Base-by-base conservation (phyloP, 2,888 invertebrate species). In the Iphiclides podalirius region DNA sequence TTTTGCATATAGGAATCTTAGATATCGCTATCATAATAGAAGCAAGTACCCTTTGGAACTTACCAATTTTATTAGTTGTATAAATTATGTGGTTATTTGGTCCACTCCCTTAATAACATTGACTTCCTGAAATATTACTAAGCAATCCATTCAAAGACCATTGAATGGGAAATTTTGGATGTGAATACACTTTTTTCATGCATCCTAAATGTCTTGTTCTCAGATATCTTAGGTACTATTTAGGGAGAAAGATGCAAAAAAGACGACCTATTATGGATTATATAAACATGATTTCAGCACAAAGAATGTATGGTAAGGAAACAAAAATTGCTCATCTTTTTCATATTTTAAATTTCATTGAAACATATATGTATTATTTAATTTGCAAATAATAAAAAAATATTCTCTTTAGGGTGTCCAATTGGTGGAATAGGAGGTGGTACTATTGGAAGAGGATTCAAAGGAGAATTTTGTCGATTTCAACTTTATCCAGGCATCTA, bases 381-480 rank as follows among this genome's bases (percentile, higher is more conserved):
- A 4, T n/a, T 12, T 43, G 26, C 42, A 9, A 4, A 20, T 20
- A 20, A 38, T 17, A 16, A 12, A 42, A 17, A 8, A 23, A 12
- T 31, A 26, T 48, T 38, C 65, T n/a, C 72, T 40, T 26, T 34
- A 96, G 96, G 96, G 51, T 89, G 89, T 64, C 89, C 89, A 8
- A 80, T 89, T 53, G 89, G 89, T 31, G 89, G 89, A n/a, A 89
- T 89, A 40, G 89, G 89, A 39, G 86, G 87, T 43, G 89, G 89
- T 9, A 93, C 95, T 0, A 98, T 98, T 64, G 98, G 98, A 1
- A 91, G 98, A 45, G 98, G 98, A 2, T 98, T 92, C 79, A 93
- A 93, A 66, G 98, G 98, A 12, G 97, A 97, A 80, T 98, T 98
- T 82, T 97, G 97, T 75, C 92, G 98, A 47, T 98, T 93, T 76